A percentile compares a stretch with the other conserved stretches of the same genome.
Conservation (phyloP, 1,140 invertebrate genomes). For the Macrobrachium nipponense region DNA sequence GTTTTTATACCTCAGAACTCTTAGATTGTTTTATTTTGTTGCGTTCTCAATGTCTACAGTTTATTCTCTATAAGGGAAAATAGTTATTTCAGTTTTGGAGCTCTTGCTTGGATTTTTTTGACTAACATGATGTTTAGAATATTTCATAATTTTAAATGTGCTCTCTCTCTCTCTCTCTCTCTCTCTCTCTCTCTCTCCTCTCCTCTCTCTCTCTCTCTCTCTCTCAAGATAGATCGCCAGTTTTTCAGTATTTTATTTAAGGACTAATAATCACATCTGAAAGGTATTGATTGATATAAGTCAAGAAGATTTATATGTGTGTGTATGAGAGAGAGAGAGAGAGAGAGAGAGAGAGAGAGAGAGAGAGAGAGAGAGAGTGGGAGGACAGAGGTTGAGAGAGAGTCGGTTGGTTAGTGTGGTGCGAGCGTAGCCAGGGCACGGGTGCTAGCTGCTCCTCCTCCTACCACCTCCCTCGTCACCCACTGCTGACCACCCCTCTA, state of each 20-base stretch:
- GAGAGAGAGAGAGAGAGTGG: conserved; percentile 29
- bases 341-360: conserved; percentile 14
- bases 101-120: too few relatives aligned
- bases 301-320: not conserved
- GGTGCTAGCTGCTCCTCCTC: not conserved
- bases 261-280: not conserved
- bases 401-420: conserved; percentile 8
- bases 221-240: not conserved
- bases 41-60: too few relatives aligned
- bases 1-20: too few relatives aligned
- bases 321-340: conserved; percentile 15
- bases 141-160: too few relatives aligned
- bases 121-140: too few relatives aligned
- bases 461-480: not conserved
- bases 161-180: not conserved
- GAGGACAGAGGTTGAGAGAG: conserved; percentile 7
- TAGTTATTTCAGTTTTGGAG: too few relatives aligned
- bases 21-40: too few relatives aligned
- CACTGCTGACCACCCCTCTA: not conserved
- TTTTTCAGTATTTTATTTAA: not conserved
- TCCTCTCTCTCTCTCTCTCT: conserved; percentile 15
- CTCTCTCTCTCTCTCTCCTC: conserved; percentile 24
- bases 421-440: conserved; percentile 9
- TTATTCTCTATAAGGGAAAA: too few relatives aligned
- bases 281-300: not conserved